A percentile compares a stretch with the other conserved stretches of the same genome.
Evolutionary conservation across 23 tunicate genomes (phyloP).

Genomic region (Oikopleura dioica): DNA sequence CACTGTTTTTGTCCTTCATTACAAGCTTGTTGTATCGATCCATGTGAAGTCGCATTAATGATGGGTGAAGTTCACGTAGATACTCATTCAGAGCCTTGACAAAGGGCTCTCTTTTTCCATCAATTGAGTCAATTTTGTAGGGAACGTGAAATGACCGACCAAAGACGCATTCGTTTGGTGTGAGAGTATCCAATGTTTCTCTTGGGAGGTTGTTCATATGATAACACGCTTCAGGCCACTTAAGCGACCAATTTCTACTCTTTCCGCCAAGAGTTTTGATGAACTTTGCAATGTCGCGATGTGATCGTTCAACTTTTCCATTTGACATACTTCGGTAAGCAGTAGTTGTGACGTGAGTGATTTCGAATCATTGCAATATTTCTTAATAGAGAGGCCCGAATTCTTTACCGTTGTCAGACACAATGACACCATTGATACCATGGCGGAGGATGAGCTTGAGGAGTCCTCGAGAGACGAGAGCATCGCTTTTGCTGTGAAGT

Average conservation of each 20-base stretch:
- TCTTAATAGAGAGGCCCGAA: not conserved
- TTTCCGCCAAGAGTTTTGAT: not conserved
- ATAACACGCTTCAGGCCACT: not conserved
- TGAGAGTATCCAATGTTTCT: not conserved
- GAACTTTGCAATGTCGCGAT: not conserved
- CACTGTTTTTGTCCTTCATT: no score
- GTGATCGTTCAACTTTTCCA: not conserved
- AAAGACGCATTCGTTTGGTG: not conserved
- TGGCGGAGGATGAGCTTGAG: not conserved
- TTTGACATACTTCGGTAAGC: not conserved
- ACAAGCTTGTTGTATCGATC: no score
- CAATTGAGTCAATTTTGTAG: no score
- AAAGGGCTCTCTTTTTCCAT: no score
- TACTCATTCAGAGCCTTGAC: no score
- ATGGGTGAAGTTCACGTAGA: no score
- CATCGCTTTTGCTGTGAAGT: not conserved
- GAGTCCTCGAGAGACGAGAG: not conserved
- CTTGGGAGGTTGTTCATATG: not conserved
- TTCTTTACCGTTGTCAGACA: not conserved
- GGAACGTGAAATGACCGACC: not conserved
- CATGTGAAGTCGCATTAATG: no score
- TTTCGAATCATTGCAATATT: not conserved
- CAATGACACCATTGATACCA: slow-evolving; percentile 8
- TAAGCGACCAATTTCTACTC: not conserved
- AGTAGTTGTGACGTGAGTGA: not conserved